A percentile compares a stretch with the other conserved stretches of the same genome.
Evolutionary conservation across 2,888 invertebrate genomes (phyloP).

Genomic region (Agrotis clavis): DNA sequence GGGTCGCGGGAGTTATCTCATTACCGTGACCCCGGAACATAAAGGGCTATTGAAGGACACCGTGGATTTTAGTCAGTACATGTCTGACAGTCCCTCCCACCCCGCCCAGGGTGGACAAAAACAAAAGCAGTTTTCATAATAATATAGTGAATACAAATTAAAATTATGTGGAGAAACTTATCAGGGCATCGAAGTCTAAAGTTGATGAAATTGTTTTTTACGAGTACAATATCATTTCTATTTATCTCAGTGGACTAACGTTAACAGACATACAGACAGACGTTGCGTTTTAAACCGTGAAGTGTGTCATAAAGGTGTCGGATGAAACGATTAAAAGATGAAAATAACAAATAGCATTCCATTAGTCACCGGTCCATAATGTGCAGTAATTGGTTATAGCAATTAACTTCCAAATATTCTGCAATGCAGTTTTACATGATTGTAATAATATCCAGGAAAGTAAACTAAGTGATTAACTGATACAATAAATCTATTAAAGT

Average conservation of each 20-base stretch:
- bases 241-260: background rate
- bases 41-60: no score
- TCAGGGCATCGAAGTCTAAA: no score
- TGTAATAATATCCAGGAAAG: background rate
- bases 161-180: no score
- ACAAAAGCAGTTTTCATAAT: no score
- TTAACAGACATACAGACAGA: background rate
- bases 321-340: background rate
- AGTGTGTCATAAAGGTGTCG: background rate
- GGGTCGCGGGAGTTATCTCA: no score
- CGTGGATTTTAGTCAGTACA: no score
- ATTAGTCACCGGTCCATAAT: background rate
- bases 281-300: background rate
- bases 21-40: no score
- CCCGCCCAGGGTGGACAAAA: no score
- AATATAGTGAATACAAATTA: no score
- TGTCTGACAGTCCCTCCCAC: no score
- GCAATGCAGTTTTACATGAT: constrained; percentile 1
- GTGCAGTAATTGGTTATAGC: background rate
- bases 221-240: no score
- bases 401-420: background rate
- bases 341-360: constrained; percentile 18
- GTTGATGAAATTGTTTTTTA: no score
- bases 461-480: background rate
- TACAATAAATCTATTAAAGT: background rate